A percentile compares a stretch with the other conserved stretches of the same genome.
phyloP scores from a whole-genome alignment of 2,113 vertebrate species.

The Shinisaurus crocodilurus region DNA sequence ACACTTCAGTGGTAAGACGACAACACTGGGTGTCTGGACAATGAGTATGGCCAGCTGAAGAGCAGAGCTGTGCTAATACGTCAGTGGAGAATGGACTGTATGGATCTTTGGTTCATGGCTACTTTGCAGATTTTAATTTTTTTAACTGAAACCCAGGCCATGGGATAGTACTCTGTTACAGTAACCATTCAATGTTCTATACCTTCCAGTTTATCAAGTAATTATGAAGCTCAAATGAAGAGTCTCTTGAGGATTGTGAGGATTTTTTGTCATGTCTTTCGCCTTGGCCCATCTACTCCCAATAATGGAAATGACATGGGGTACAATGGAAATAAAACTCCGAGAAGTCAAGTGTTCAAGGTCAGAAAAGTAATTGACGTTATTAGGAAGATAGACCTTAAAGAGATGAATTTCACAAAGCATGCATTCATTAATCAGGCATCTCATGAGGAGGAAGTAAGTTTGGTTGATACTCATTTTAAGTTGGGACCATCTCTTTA shows the following conservation, averaged over 20 bases:
- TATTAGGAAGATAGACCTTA: slow-evolving; percentile 82
- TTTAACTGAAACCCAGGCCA: background rate
- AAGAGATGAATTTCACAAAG: slow-evolving; percentile 81
- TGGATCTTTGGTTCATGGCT: background rate
- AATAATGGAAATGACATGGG: slow-evolving; percentile 96
- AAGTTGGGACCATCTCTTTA: slow-evolving; percentile 63
- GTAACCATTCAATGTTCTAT: slow-evolving; percentile 52
- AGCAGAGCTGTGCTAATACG: background rate
- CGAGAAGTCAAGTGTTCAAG: slow-evolving; percentile 98
- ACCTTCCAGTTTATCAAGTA: slow-evolving; percentile 92
- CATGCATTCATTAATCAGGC: slow-evolving; percentile 79
- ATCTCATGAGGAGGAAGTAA: slow-evolving; percentile 78
- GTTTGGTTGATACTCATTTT: slow-evolving; percentile 73
- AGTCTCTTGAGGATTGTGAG: slow-evolving; percentile 95
- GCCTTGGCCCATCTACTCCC: slow-evolving; percentile 92
- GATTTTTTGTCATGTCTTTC: slow-evolving; percentile 97
- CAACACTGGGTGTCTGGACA: background rate
- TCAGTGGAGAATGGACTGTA: background rate
- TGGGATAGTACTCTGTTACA: background rate
- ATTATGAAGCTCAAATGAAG: slow-evolving; percentile 98
- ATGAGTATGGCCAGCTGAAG: background rate
- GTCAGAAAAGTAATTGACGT: slow-evolving; percentile 86
- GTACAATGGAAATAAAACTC: slow-evolving; percentile 99
- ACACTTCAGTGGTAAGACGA: background rate
- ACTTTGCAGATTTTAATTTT: background rate